Evolutionary conservation across 2,888 invertebrate species (phyloP).

Genomic region (Augiades crinisus): DNA sequence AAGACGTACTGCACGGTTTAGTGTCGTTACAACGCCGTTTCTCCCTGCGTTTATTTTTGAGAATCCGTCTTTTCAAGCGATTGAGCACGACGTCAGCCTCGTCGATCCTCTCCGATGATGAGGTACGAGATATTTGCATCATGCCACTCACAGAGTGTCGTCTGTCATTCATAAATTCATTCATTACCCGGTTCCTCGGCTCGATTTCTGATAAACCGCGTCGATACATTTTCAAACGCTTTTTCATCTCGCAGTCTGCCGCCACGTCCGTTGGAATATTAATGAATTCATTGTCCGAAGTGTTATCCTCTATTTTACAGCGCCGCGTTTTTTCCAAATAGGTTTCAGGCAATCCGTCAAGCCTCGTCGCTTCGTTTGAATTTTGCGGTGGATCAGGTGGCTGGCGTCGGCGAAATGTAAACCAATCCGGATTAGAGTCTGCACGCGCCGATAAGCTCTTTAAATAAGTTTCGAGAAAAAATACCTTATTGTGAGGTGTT

Average conservation of each 20-base stretch:
- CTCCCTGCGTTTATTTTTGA: constrained; percentile 73
- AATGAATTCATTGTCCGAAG: constrained; percentile 64
- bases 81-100: constrained; percentile 75
- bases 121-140: constrained; percentile 54
- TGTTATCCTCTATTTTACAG: constrained; percentile 50
- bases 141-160: constrained; percentile 64
- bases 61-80: constrained; percentile 74
- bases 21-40: constrained; percentile 61
- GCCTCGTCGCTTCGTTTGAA: constrained; percentile 41
- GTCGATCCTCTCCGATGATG: constrained; percentile 77
- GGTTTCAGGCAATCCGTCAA: constrained; percentile 46
- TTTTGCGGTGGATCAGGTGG: constrained; percentile 51
- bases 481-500: constrained; percentile 69
- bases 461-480: constrained; percentile 76
- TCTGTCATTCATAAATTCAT: constrained; percentile 55
- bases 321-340: constrained; percentile 43
- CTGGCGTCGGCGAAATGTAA: constrained; percentile 55
- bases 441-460: constrained; percentile 71
- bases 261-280: constrained; percentile 67
- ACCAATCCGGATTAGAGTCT: constrained; percentile 69
- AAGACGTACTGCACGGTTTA: constrained; percentile 61
- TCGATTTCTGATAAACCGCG: constrained; percentile 73
- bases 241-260: constrained; percentile 71
- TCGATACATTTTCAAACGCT: constrained; percentile 75
- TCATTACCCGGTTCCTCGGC: constrained; percentile 44